Evolutionary conservation across 2,113 vertebrate genomes (phyloP).

Genomic region (Cyprinodon tularosa): DNA sequence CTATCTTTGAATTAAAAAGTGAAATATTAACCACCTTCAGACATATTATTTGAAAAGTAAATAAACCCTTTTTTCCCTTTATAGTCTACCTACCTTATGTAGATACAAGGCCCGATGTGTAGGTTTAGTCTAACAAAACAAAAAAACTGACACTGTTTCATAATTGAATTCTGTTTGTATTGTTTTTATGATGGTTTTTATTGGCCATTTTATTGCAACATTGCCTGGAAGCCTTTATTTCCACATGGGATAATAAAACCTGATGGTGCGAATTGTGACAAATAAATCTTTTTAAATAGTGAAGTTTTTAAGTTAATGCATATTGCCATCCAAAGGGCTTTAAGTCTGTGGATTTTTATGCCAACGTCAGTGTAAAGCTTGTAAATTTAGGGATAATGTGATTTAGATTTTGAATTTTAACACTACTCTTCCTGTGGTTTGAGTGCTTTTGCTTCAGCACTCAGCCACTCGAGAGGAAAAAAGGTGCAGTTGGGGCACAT

Average conservation of each 20-base stretch:
- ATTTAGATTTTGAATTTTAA: not conserved
- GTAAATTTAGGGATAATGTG: not conserved
- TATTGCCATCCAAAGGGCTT: not conserved
- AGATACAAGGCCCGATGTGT: not conserved
- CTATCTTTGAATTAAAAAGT: slow-evolving; percentile 7
- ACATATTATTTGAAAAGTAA: not conserved
- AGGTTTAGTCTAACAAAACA: slow-evolving; percentile 25
- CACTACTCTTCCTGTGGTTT: not conserved
- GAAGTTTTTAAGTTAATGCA: slow-evolving; percentile 32
- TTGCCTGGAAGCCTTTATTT: slow-evolving; percentile 33
- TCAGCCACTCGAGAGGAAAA: slow-evolving; percentile 34
- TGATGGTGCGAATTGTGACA: slow-evolving; percentile 44
- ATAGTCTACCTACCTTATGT: slow-evolving; percentile 17
- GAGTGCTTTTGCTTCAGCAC: not conserved
- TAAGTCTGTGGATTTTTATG: slow-evolving; percentile 5
- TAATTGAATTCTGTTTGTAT: slow-evolving; percentile 36
- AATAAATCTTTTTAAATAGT: slow-evolving; percentile 47
- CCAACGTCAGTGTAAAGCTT: not conserved
- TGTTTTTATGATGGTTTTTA: slow-evolving; percentile 59
- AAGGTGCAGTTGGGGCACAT: slow-evolving; percentile 57
- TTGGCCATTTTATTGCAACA: slow-evolving; percentile 39
- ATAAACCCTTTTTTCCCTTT: slow-evolving; percentile 5
- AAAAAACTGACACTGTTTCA: slow-evolving; percentile 32
- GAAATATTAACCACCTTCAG: slow-evolving; percentile 4
- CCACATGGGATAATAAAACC: slow-evolving; percentile 54